phyloP scores from a whole-genome alignment of 1,140 invertebrate species.

The Geopemphigus sp. region DNA sequence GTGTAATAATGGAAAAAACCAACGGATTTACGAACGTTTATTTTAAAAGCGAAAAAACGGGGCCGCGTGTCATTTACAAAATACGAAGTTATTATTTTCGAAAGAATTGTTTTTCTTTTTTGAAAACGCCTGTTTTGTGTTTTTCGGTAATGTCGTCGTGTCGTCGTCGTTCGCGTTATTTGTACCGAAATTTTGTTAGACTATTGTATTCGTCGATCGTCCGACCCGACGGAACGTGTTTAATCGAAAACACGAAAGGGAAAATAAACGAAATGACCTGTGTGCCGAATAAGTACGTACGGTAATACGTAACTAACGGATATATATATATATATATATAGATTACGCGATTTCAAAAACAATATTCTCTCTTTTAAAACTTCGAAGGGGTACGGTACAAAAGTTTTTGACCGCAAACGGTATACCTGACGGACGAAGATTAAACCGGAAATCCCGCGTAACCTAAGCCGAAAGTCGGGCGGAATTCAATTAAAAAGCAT shows the following conservation, averaged over 20 bases:
- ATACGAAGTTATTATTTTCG: no score
- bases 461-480: neutral
- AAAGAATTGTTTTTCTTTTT: no score
- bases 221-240: neutral
- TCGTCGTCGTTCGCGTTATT: no score
- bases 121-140: no score
- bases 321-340: no score
- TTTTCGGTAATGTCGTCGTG: no score
- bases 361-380: constrained; percentile 7
- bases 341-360: constrained; percentile 15
- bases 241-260: neutral
- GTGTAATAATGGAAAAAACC: no score
- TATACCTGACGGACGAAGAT: neutral
- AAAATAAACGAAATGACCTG: neutral
- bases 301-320: neutral
- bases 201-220: no score
- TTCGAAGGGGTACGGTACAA: neutral
- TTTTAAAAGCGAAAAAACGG: no score
- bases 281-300: neutral
- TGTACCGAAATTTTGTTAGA: no score
- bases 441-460: constrained; percentile 29
- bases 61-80: no score
- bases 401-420: constrained; percentile 23
- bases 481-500: constrained; percentile 41
- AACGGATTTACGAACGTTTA: no score